Conservation (phyloP, 1,140 invertebrate genomes). For the Zaprionus africanus region DNA sequence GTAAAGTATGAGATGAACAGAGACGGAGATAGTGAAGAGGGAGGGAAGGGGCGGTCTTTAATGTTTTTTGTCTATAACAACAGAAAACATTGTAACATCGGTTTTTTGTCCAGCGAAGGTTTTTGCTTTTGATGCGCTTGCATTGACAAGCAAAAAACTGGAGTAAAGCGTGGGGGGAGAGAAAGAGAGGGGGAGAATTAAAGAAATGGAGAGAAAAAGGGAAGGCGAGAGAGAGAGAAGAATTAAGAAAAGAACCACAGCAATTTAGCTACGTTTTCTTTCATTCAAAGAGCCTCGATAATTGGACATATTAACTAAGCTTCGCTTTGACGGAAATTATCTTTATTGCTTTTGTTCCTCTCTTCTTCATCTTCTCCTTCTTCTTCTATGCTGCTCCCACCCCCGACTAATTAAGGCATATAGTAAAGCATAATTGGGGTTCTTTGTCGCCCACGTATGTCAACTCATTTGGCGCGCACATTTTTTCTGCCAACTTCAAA, state of each 20-base stretch:
- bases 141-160: constrained; percentile 11
- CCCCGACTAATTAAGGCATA: neutral
- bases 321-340: neutral
- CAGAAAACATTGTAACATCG: constrained; percentile 55
- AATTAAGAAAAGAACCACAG: neutral
- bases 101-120: constrained; percentile 46
- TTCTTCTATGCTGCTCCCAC: neutral
- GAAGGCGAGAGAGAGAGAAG: neutral
- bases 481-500: constrained; percentile 35
- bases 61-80: constrained; percentile 56
- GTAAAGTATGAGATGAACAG: neutral
- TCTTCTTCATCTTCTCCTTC: neutral
- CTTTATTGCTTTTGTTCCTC: neutral
- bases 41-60: neutral
- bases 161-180: neutral
- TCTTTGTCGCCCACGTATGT: constrained; percentile 6
- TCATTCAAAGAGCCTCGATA: neutral
- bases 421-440: neutral
- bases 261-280: neutral
- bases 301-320: neutral
- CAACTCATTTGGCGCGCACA: constrained; percentile 10
- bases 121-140: constrained; percentile 36
- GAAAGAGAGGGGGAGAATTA: neutral
- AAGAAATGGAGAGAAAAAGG: neutral
- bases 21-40: neutral